phyloP scores from a whole-genome alignment of 2,797 vertebrate genomes.

The Austrolebias charrua region DNA sequence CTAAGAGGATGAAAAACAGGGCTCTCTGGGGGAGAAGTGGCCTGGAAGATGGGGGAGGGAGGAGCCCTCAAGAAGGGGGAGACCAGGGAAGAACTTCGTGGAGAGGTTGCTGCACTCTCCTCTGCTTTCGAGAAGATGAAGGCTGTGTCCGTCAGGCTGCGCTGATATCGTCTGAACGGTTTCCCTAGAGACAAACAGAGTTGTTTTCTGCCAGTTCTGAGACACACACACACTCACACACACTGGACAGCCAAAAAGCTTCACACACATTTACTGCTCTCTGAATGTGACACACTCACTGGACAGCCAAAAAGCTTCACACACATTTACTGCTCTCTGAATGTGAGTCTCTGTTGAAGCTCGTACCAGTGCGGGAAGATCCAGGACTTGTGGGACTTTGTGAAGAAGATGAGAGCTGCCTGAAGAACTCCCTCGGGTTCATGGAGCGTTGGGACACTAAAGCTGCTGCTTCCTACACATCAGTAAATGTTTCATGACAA shows the following conservation, averaged over 20 bases:
- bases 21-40: constrained; percentile 68
- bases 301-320: too few species aligned
- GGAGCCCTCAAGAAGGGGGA: constrained; percentile 77
- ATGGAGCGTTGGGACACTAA: constrained; percentile 83
- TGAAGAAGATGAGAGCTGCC: constrained; percentile 78
- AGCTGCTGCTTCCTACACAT: constrained; percentile 80
- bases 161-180: constrained; percentile 85
- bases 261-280: too few species aligned
- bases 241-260: too few species aligned
- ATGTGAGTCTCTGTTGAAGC: neutral
- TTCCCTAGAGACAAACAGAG: constrained; percentile 63
- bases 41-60: constrained; percentile 55
- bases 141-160: constrained; percentile 87
- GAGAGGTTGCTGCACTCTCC: constrained; percentile 57
- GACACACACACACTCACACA: neutral
- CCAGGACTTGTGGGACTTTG: constrained; percentile 71
- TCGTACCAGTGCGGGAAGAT: constrained; percentile 73
- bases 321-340: too few species aligned
- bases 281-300: neutral
- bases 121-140: constrained; percentile 83
- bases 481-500: neutral
- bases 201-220: neutral
- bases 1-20: constrained; percentile 59
- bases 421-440: constrained; percentile 85
- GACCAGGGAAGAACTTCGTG: constrained; percentile 71